These are phyloP conservation scores for Hetaerina americana DNA, from an alignment of 1,140 invertebrate genomes.

Conservation along the genomic window DNA sequence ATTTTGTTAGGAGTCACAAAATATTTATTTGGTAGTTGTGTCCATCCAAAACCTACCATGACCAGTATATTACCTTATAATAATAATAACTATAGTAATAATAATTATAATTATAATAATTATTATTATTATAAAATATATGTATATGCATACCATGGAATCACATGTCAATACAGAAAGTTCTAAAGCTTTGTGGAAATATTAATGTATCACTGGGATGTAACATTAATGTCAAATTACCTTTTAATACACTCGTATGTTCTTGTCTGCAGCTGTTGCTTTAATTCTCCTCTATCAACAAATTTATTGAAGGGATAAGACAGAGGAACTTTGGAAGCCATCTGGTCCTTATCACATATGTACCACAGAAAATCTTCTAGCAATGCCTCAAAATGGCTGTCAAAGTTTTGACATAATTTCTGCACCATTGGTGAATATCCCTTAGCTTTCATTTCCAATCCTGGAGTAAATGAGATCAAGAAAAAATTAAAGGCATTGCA, in stretches of 20 bases:
- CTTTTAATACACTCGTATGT: background rate
- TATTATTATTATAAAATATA: too few species aligned
- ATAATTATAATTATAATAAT: too few species aligned
- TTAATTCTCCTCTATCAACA: background rate
- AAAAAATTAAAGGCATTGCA: too few species aligned
- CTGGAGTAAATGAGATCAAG: background rate
- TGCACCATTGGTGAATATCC: background rate
- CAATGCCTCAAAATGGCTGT: background rate
- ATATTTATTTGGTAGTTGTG: too few species aligned
- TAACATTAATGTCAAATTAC: background rate
- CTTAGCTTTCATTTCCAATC: background rate
- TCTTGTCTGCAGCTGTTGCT: background rate
- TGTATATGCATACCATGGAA: too few species aligned
- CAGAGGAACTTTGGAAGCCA: background rate
- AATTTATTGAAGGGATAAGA: background rate
- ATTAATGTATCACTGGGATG: background rate
- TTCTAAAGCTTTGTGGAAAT: too few species aligned
- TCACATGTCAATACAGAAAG: too few species aligned
- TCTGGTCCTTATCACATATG: background rate
- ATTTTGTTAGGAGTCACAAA: too few species aligned
- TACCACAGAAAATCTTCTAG: background rate
- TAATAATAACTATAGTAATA: too few species aligned
- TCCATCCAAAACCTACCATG: too few species aligned
- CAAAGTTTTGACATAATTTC: background rate
- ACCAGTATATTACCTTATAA: too few species aligned